phyloP scores from a whole-genome alignment of 2,888 invertebrate genomes.

The Pachliopta kotzebuea region DNA sequence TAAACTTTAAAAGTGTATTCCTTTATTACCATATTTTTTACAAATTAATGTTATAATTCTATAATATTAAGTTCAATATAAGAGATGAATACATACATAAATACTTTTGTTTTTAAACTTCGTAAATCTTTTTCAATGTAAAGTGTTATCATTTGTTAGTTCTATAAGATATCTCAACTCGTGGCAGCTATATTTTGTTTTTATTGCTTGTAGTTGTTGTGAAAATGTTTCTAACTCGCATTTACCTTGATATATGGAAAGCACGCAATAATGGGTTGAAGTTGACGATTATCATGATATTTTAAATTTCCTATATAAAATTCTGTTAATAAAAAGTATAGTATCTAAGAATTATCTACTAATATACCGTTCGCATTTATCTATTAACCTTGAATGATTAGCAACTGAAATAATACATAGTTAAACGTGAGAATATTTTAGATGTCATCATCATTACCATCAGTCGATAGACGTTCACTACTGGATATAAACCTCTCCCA shows the following conservation, averaged over 20 bases:
- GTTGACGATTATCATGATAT: conserved; percentile 1
- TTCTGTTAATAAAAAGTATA: neutral
- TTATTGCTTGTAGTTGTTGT: conserved; percentile 18
- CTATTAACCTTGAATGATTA: no score
- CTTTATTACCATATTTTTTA: neutral
- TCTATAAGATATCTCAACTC: conserved; percentile 7
- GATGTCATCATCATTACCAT: no score
- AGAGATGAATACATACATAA: no score
- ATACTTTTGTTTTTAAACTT: neutral
- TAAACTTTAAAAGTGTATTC: neutral
- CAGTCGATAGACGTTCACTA: no score
- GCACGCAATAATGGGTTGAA: conserved; percentile 10
- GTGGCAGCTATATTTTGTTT: conserved; percentile 15
- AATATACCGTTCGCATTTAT: neutral
- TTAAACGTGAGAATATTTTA: no score
- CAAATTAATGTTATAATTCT: no score
- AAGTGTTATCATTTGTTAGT: conserved; percentile 17
- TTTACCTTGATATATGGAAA: conserved; percentile 20
- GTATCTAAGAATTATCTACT: no score
- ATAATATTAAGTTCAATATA: no score
- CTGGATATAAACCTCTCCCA: no score
- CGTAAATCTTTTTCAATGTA: neutral
- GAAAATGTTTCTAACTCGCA: conserved; percentile 22
- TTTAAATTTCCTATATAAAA: neutral
- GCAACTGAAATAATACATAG: no score